Base-by-base conservation (phyloP, 2,797 vertebrate species). In the Hippopotamyrus pictus region DNA sequence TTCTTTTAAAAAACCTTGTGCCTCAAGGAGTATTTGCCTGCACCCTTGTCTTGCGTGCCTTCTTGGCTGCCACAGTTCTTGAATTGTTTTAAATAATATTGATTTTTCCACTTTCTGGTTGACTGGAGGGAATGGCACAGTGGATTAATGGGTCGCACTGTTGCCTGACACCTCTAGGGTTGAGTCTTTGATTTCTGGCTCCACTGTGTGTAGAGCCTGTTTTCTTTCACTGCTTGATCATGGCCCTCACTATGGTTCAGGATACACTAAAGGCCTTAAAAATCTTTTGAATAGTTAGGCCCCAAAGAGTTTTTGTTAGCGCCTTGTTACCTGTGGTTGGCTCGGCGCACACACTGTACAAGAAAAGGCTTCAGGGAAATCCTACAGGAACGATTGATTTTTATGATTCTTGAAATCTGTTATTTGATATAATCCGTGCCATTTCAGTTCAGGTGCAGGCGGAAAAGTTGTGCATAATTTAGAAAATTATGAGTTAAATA, bases 11-110 rank as follows among this genome's bases (percentile, higher is more conserved):
- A 73, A 76, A 17, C 69, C 69, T 76, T 76, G 69, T 76, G 69
- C 69, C 69, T 17, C 14, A 41, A 76, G 69, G 69, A 41, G 69
- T 76, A 41, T 41, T 76, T 17, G 33, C 69, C 69, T 37, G 69
- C 69, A 76, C 69, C 69, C 33, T 76, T 76, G 69, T 76, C 69
- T 76, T 37, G 33, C 0, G 33, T 41, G 33, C 69, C 33, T 76
- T 76, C 5, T 76, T 76, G 69, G 69, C 69, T 76, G 69, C 69
- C 69, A 76, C 14, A 76, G 14, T 76, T 41, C 69, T 19, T 41
- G 33, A 37, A 76, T 76, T 76, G 69, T 76, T 76, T 76, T 76
- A 76, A 76, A 76, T 76, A 76, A 76, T 76, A 76, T 76, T 76
- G 69, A 76, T 76, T 76, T 76, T 76, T 76, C 33, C 33, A 37